Percentiles rank a stretch among this genome's conserved stretches.
phyloP scores from a whole-genome alignment of 2,888 invertebrate species.

The Dynastes hyllus region DNA sequence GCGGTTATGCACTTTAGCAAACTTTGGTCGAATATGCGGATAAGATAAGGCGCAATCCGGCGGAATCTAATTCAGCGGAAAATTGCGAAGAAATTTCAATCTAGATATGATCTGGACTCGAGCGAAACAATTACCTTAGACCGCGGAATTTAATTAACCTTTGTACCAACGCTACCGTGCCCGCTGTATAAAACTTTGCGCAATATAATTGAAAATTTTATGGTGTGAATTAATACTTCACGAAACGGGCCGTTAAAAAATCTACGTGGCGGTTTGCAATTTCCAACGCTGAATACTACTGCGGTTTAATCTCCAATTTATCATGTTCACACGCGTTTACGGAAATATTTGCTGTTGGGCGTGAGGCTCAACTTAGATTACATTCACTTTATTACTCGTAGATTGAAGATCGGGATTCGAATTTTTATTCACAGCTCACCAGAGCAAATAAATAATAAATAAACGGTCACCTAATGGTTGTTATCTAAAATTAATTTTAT shows the following conservation, averaged over 20 bases:
- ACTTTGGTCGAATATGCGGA: conserved; percentile 3
- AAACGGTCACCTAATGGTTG: no score
- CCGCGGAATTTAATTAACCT: conserved; percentile 59
- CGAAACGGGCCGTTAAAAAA: conserved; percentile 29
- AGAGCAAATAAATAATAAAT: no score
- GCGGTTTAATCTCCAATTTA: conserved; percentile 8
- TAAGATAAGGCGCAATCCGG: conserved; percentile 37
- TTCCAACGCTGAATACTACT: not conserved
- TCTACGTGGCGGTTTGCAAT: not conserved
- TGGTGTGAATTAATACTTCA: conserved; percentile 36
- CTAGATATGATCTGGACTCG: conserved; percentile 53
- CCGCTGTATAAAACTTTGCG: conserved; percentile 27
- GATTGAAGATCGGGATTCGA: no score
- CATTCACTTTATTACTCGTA: no score
- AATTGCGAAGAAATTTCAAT: conserved; percentile 59
- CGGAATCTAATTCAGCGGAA: conserved; percentile 58
- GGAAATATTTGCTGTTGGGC: not conserved
- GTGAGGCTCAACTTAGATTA: no score
- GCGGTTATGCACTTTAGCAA: conserved; percentile 16
- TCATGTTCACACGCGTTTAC: conserved; percentile 10
- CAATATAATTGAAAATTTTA: conserved; percentile 52
- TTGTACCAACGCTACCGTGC: conserved; percentile 49
- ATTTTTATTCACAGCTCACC: no score
- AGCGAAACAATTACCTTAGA: conserved; percentile 52
- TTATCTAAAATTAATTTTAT: no score